Conservation (phyloP, 2,113 vertebrate genomes). For the Mustelus asterias region DNA sequence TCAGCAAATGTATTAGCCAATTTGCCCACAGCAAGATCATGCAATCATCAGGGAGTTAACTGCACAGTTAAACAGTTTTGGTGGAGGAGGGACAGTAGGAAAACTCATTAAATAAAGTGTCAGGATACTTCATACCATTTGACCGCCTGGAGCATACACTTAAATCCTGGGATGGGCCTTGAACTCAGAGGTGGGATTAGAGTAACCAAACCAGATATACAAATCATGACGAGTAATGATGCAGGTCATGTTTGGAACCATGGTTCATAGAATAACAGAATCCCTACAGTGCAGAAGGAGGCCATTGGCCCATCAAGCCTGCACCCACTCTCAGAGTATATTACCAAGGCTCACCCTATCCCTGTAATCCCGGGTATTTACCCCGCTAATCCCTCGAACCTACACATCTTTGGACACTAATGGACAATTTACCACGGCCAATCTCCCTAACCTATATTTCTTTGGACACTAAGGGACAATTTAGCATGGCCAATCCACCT, state of each 20-base stretch:
- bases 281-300: no score
- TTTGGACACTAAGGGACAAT: no score
- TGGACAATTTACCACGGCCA: no score
- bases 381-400: no score
- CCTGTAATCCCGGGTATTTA: no score
- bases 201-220: neutral
- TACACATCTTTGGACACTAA: no score
- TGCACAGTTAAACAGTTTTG: neutral
- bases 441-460: no score
- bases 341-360: no score
- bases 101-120: neutral
- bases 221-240: neutral
- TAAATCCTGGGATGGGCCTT: neutral
- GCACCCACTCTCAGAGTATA: no score
- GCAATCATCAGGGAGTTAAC: neutral
- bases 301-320: no score
- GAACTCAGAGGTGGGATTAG: neutral
- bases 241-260: neutral
- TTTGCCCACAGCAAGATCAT: neutral
- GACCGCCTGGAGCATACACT: neutral
- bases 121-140: neutral
- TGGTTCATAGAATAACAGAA: no score
- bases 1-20: neutral
- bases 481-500: no score
- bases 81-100: neutral